Base-by-base conservation (phyloP, 2,113 vertebrate genomes). In the Centropristis striata region DNA sequence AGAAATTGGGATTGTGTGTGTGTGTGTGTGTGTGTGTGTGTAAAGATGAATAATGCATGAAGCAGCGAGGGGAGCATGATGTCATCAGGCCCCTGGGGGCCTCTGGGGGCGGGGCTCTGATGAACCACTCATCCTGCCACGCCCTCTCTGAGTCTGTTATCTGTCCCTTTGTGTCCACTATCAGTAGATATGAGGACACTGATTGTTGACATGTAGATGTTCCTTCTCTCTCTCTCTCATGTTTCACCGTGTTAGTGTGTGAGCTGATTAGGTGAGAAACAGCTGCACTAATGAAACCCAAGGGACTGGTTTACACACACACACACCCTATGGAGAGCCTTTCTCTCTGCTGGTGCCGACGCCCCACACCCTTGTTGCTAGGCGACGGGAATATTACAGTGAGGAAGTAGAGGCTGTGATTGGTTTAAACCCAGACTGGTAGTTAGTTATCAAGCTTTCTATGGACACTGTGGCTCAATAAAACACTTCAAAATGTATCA, bases 321-420 rank as follows among this genome's bases (percentile, higher is more conserved):
- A 50, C 59, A 21, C 69, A 64, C 41, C 51, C 58, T 51, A 15
- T 15, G 4, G 51, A 4, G 69, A 83, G 58, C 8, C 59, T 73
- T 47, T 39, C 41, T 64, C 23, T 23, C 2, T 7, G 7, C 73
- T 9, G 8, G 39, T 51, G 78, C 75, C 88, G 25, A 81, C 68
- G 64, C 78, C 82, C 83, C 57, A 66, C 83, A 80, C 39, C 71
- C 85, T 84, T 90, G 90, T 92, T 92, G 88, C 90, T 89, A 92
- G 80, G 92, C 75, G 28, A 90, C 44, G 41, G 13, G 61, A 25
- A 49, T 27, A 67, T 51, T 67, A 32, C 61, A 49, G 0, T 28
- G 51, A 68, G 28, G 20, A 37, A 69, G 36, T 42, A 21, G 5
- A 59, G 60, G n/a, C 4, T 13, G 5, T 4, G n/a, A 54, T 68